These are phyloP conservation scores for Alligator sinensis DNA, from an alignment of 2,113 vertebrate genomes.

Conservation along the genomic window DNA sequence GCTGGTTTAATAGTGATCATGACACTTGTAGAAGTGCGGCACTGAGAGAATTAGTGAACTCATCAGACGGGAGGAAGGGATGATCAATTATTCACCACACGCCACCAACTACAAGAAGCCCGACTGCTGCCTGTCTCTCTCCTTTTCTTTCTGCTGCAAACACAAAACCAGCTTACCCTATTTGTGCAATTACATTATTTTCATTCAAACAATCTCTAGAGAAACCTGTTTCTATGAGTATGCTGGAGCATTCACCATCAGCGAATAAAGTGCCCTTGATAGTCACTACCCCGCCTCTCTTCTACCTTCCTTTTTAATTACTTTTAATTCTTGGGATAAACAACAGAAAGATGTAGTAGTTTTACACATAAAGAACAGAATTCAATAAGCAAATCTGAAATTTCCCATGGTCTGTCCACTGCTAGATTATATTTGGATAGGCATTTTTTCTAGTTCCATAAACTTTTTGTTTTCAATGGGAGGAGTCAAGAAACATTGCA, in stretches of 20 bases:
- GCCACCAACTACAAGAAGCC: conserved; percentile 52
- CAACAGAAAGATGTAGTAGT: conserved; percentile 19
- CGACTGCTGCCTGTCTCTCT: conserved; percentile 44
- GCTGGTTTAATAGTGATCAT: conserved; percentile 62
- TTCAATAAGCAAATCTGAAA: neutral
- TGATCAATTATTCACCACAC: conserved; percentile 79
- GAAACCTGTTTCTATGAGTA: conserved; percentile 56
- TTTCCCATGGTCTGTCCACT: neutral
- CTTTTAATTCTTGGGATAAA: conserved; percentile 43
- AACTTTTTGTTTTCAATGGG: neutral
- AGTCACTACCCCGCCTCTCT: conserved; percentile 40
- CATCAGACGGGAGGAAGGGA: conserved; percentile 38
- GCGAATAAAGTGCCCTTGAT: conserved; percentile 56
- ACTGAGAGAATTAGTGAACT: conserved; percentile 76
- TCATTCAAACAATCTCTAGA: conserved; percentile 66
- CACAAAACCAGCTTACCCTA: neutral
- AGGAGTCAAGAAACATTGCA: neutral
- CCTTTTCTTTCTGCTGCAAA: conserved; percentile 17
- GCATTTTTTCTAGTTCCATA: neutral
- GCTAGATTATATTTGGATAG: neutral
- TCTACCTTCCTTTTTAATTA: conserved; percentile 49
- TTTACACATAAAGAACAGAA: neutral
- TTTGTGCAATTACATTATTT: conserved; percentile 74
- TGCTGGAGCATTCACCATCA: conserved; percentile 52
- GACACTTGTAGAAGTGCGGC: conserved; percentile 55